Percentiles rank a stretch among this genome's conserved stretches.
Evolutionary conservation across 2,797 vertebrate species (phyloP).

Genomic region (Tympanoctomys barrerae): DNA sequence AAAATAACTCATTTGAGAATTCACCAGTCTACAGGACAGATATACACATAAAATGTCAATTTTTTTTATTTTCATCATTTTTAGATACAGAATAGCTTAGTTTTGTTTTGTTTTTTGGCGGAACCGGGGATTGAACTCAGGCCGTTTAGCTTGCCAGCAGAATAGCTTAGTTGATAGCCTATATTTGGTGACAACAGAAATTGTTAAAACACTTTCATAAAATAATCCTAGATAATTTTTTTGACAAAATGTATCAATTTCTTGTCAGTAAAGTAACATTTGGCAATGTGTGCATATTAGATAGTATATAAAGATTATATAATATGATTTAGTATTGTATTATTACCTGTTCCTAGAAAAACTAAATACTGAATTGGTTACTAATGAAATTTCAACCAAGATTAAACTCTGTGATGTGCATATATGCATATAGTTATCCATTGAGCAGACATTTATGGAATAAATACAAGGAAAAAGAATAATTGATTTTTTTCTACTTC

Average conservation of each 20-base stretch:
- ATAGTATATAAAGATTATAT: neutral
- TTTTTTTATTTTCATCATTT: neutral
- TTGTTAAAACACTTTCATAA: conserved; percentile 36
- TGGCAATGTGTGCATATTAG: neutral
- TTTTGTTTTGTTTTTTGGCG: neutral
- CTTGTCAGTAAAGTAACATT: neutral
- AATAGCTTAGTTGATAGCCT: conserved; percentile 33
- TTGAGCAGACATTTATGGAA: conserved; percentile 20
- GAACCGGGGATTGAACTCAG: too few species aligned
- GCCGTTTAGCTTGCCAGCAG: neutral
- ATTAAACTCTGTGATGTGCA: neutral
- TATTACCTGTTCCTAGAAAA: conserved; percentile 10
- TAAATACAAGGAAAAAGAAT: conserved; percentile 27
- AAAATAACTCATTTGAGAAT: neutral
- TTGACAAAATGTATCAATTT: neutral
- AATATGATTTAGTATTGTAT: conserved; percentile 53
- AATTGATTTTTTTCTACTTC: conserved; percentile 1
- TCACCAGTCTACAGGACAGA: neutral
- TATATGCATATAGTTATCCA: neutral
- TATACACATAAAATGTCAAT: neutral
- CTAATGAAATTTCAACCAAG: conserved; percentile 3
- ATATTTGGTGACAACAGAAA: neutral
- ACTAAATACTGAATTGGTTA: neutral
- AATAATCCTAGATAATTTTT: neutral
- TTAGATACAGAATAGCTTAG: neutral